phyloP scores from a whole-genome alignment of 2,113 vertebrate species.

The Rhabdomys dilectus region DNA sequence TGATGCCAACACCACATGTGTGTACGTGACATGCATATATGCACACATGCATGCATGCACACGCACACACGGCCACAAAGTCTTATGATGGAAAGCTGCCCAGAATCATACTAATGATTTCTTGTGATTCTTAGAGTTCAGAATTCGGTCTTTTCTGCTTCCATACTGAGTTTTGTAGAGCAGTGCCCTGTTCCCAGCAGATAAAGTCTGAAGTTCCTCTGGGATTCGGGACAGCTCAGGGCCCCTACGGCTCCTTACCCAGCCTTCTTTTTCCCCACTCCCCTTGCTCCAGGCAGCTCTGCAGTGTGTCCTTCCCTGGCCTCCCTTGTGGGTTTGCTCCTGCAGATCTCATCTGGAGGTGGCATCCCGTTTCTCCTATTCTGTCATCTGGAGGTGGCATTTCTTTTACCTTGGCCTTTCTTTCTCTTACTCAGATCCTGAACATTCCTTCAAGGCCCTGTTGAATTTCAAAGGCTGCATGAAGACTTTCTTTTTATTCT shows the following conservation, averaged over 20 bases:
- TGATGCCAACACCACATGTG: neutral
- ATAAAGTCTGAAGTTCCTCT: neutral
- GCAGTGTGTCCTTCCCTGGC: neutral
- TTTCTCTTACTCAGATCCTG: neutral
- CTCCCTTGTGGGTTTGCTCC: neutral
- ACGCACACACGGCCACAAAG: neutral
- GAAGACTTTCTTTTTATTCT: conserved; percentile 27
- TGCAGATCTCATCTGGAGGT: neutral
- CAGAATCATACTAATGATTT: neutral
- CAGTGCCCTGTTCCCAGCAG: neutral
- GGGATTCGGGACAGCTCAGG: neutral
- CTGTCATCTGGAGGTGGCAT: neutral
- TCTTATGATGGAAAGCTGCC: neutral
- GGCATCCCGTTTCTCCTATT: neutral
- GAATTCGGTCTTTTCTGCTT: neutral
- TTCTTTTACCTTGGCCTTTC: neutral
- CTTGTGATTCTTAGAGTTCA: neutral
- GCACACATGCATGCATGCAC: neutral
- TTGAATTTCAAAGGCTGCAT: neutral
- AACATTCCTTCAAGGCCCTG: neutral
- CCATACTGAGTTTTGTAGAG: neutral
- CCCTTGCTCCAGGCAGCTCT: neutral
- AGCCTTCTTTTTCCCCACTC: neutral
- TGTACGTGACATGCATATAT: neutral
- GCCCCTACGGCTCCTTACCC: neutral